Base-by-base conservation (phyloP, 2,888 invertebrate species). In the Cotesia congregata region DNA sequence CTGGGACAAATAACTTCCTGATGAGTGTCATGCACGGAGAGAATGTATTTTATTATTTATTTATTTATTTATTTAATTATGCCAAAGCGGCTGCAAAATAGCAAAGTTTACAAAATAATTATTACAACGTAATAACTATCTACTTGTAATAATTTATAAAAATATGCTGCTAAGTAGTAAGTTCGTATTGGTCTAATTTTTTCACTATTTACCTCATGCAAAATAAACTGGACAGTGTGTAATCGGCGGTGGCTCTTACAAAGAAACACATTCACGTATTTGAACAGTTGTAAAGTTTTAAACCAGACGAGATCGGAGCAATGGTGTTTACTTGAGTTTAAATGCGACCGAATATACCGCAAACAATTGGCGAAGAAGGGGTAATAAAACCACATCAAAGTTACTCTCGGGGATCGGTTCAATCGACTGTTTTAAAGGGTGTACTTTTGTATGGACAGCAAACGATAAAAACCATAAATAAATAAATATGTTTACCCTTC, bases 311-410 rank as follows among this genome's bases (percentile, higher is more conserved):
- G 15, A 50, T 12, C 50, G 9, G 15, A 39, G 41, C 15, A 30
- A 41, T 40, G 41, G 15, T 67, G 40, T 67, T 67, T 67, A 67
- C 67, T 67, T 67, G 40, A 67, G 67, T 41, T 67, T 15, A 67
- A 67, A 67, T 41, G 39, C 67, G 7, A 41, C 40, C 17, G 41
- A n/a, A 67, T 40, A 40, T 17, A 67, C 67, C 67, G 41, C 67
- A 41, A 67, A 67, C 67, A 67, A 67, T 67, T 12, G 50, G 50
- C 3, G 30, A 30, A 30, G 50, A 50, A 12, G 41, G 65, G 65
- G 9, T 65, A 20, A 65, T 65, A 65, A 65, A 65, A 65, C 65
- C 65, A 65, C 65, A 65, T 65, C 65, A 65, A 65, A 65, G 65
- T 65, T 65, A 17, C 30, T 65, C 65, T 30, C 7, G 30, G 65